phyloP scores from a whole-genome alignment of 1,140 invertebrate genomes.

The Stegodyphus mimosarum region DNA sequence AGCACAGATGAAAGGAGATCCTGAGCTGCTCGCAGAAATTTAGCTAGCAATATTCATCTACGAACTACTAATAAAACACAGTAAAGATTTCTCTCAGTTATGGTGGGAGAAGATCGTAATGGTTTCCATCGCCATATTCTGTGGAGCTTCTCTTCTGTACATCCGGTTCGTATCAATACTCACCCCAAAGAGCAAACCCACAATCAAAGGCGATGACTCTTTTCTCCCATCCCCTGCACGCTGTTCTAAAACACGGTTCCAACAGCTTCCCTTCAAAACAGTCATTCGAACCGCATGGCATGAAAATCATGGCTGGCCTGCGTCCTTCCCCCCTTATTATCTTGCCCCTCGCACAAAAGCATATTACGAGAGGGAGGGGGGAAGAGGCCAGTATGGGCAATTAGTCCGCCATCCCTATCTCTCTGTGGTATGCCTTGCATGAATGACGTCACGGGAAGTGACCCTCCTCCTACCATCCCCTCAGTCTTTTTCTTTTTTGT shows the following conservation, averaged over 20 bases:
- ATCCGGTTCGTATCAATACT: constrained; percentile 40
- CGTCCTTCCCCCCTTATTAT: constrained; percentile 40
- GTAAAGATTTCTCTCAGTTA: too few species aligned
- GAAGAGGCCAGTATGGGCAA: constrained; percentile 39
- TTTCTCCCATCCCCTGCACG: background rate
- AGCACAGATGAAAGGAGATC: too few species aligned
- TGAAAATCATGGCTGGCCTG: constrained; percentile 1
- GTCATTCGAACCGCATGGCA: constrained; percentile 29
- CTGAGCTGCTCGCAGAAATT: too few species aligned
- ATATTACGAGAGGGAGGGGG: background rate
- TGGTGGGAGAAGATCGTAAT: too few species aligned
- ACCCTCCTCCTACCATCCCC: background rate
- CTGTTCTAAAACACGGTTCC: background rate
- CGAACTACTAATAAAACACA: too few species aligned
- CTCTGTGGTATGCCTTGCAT: background rate
- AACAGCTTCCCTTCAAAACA: background rate
- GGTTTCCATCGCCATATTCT: too few species aligned
- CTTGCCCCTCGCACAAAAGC: constrained; percentile 17
- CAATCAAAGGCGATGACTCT: constrained; percentile 10
- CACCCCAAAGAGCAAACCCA: constrained; percentile 42
- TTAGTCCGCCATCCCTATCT: constrained; percentile 16
- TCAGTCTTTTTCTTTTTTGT: background rate
- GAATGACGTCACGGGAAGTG: constrained; percentile 7
- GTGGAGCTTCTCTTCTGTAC: background rate
- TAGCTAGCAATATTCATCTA: too few species aligned